phyloP scores from a whole-genome alignment of 2,888 invertebrate species.

The Proisotoma minuta region DNA sequence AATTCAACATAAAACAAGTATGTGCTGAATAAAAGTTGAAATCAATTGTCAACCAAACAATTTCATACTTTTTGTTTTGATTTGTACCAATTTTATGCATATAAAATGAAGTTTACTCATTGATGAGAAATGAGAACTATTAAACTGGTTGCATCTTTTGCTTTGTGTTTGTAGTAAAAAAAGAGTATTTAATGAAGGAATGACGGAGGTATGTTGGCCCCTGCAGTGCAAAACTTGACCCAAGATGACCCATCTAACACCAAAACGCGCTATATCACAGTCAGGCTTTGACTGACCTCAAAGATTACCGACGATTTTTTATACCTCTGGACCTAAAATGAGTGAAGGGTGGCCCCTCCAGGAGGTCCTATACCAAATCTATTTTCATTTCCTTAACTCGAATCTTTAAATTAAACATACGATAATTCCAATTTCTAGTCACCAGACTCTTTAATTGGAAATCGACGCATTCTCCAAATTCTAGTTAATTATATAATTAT shows the following conservation, averaged over 20 bases:
- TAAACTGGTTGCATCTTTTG: too few species aligned
- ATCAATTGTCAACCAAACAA: too few species aligned
- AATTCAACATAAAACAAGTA: too few species aligned
- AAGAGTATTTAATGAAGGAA: not conserved
- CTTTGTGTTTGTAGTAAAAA: not conserved
- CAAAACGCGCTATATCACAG: slow-evolving; percentile 45
- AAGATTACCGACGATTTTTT: slow-evolving; percentile 45
- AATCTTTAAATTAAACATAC: not conserved
- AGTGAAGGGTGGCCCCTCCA: slow-evolving; percentile 45
- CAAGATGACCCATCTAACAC: slow-evolving; percentile 39
- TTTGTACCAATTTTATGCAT: too few species aligned
- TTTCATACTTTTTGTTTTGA: too few species aligned
- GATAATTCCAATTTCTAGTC: not conserved
- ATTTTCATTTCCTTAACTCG: slow-evolving; percentile 25
- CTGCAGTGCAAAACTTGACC: slow-evolving; percentile 42
- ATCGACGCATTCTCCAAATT: not conserved
- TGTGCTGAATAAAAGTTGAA: too few species aligned
- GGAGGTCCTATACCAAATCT: slow-evolving; percentile 39
- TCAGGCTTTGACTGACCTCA: slow-evolving; percentile 46
- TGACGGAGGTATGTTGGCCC: slow-evolving; percentile 20
- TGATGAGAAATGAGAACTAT: too few species aligned
- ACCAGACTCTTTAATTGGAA: not conserved
- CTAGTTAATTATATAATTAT: too few species aligned
- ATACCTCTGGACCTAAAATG: slow-evolving; percentile 38
- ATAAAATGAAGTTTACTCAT: too few species aligned